Evolutionary conservation across 2,797 vertebrate genomes (phyloP).

Genomic region (Erethizon dorsatum): DNA sequence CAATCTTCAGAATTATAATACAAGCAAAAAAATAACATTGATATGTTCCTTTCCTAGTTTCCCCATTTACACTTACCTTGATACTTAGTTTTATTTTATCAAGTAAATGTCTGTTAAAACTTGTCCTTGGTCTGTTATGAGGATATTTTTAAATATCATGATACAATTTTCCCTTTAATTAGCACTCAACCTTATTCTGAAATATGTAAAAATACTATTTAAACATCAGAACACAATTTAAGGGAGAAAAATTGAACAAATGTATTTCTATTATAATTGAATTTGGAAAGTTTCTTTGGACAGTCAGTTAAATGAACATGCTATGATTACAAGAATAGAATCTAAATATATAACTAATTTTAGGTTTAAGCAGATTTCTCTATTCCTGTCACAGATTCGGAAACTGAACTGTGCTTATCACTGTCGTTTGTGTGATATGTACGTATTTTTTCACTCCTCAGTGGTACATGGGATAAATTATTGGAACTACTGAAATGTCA

Average conservation of each 20-base stretch:
- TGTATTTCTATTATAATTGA: not conserved
- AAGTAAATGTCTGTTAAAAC: not conserved
- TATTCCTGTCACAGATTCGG: not conserved
- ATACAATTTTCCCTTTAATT: not conserved
- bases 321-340: not conserved
- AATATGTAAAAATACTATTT: not conserved
- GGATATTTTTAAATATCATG: not conserved
- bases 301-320: not conserved
- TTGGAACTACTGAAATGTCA: not conserved
- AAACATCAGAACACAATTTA: not conserved
- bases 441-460: slow-evolving; percentile 54
- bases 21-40: not conserved
- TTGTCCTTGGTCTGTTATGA: not conserved
- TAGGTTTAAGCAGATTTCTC: not conserved
- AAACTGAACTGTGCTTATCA: slow-evolving; percentile 68
- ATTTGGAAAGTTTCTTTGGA: not conserved
- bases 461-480: slow-evolving; percentile 60
- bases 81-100: slow-evolving; percentile 3
- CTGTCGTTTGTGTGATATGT: slow-evolving; percentile 10
- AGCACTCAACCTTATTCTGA: not conserved
- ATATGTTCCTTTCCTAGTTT: not conserved
- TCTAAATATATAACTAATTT: slow-evolving; percentile 15
- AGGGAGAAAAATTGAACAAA: not conserved
- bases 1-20: not conserved
- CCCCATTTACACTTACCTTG: not conserved